phyloP scores from a whole-genome alignment of 2,113 vertebrate species.

The Catharus fuscescens region DNA sequence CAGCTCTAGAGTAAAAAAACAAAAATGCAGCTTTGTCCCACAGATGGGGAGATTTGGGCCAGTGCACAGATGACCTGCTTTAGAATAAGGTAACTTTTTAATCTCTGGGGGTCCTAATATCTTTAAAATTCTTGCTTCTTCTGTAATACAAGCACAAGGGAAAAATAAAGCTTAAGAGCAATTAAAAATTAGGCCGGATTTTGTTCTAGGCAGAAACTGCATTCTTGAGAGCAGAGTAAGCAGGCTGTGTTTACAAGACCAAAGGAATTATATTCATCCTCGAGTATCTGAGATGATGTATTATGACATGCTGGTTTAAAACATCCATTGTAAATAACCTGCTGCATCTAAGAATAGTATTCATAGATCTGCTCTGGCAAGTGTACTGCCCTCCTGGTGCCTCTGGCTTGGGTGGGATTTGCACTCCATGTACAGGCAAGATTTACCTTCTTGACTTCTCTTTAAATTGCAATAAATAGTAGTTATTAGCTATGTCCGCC shows the following conservation, averaged over 20 bases:
- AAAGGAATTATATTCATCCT: background rate
- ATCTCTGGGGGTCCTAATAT: background rate
- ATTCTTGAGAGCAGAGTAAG: background rate
- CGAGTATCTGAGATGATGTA: constrained; percentile 1
- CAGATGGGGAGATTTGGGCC: background rate
- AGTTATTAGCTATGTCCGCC: background rate
- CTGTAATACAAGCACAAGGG: background rate
- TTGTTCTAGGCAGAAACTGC: background rate
- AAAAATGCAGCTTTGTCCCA: background rate
- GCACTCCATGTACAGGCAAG: background rate
- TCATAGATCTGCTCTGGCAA: constrained; percentile 31
- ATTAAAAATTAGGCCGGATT: background rate
- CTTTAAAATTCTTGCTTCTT: background rate
- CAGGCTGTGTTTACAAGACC: background rate
- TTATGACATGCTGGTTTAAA: constrained; percentile 21
- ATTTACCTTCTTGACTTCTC: background rate
- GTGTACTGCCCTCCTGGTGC: background rate
- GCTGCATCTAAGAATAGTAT: constrained; percentile 2
- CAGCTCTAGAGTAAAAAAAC: background rate
- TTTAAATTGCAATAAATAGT: background rate
- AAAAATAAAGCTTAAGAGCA: background rate
- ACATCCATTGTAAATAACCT: constrained; percentile 38
- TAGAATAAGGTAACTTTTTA: background rate
- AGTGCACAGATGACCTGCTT: background rate
- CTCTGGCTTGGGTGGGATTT: background rate